Conservation (phyloP, 2,113 vertebrate genomes). For the Colius striatus region DNA sequence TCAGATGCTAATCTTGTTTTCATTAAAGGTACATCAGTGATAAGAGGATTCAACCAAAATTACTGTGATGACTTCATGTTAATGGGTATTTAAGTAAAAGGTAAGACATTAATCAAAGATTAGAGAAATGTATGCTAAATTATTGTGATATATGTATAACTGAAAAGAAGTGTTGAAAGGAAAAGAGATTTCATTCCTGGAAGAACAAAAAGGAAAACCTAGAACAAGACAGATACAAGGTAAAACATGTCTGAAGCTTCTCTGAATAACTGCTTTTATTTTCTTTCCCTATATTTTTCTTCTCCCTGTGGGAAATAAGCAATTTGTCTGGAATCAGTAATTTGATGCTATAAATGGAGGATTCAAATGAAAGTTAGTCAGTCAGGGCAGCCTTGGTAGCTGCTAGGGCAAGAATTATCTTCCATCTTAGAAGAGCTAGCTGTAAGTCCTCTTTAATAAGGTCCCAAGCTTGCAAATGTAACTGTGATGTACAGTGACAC, state of each 20-base stretch:
- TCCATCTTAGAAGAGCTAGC: not conserved
- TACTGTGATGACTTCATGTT: slow-evolving; percentile 14
- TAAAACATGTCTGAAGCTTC: not conserved
- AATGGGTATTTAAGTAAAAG: slow-evolving; percentile 32
- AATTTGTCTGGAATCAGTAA: not conserved
- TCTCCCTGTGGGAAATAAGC: not conserved
- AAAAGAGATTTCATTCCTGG: not conserved
- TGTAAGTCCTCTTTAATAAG: not conserved
- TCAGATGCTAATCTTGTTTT: slow-evolving; percentile 45
- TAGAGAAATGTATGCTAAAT: slow-evolving; percentile 48
- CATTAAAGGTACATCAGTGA: slow-evolving; percentile 2
- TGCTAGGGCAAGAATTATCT: not conserved
- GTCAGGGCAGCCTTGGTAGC: not conserved
- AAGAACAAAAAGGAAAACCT: not conserved
- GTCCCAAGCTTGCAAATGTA: not conserved
- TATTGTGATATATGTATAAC: slow-evolving; percentile 52
- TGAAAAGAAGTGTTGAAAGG: slow-evolving; percentile 19
- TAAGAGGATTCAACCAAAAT: slow-evolving; percentile 20
- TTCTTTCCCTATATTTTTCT: not conserved
- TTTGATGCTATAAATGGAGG: not conserved
- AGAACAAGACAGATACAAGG: not conserved
- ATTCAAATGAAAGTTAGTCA: not conserved
- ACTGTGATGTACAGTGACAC: not conserved
- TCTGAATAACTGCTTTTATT: not conserved
- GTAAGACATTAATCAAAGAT: slow-evolving; percentile 38